Base-by-base conservation (phyloP, 2,888 invertebrate species). In the Polymixis flavicincta region DNA sequence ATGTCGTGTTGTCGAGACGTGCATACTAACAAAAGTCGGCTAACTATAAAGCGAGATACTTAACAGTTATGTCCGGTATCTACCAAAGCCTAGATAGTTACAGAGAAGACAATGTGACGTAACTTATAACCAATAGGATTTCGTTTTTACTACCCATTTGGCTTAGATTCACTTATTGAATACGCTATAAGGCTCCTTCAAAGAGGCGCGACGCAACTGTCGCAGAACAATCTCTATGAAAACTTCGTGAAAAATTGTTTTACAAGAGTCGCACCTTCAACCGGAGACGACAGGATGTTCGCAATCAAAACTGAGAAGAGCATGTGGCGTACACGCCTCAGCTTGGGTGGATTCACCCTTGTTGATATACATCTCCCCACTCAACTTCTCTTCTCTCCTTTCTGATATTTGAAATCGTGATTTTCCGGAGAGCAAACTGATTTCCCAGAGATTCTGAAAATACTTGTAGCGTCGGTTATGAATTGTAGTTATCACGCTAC, bases 11-110 rank as follows among this genome's bases (percentile, higher is more conserved):
- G 55, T 17, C 52, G 28, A 60, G 70, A 61, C 55, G n/a, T 45
- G 70, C 64, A 69, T 60, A 60, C 25, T 81, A 57, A 57, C 19
- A 48, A 22, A 28, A 64, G 48, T 66, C 82, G 67, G 66, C 17
- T 48, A 17, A 42, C 32, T 80, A 73, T 22, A 60, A 78, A 81
- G 60, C 5, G 45, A 52, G 54, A 28, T 55, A 55, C 2, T 5
- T 54, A 28, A 57, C 17, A 28, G 55, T 59, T 32, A 60, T 42
- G 11, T 77, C 66, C 42, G 32, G 19, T 57, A 50, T n/a, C 45
- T 14, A 48, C 1, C 22, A 57, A 25, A 72, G 55, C 17, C 17
- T 2, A 42, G 25, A 19, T 28, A 0, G 42, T 45, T 32, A 3
- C 8, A 45, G n/a, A 45, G 7, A 28, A 69, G 11, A 8, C 13